phyloP scores from a whole-genome alignment of 2,113 vertebrate species.

The Pelecanoides urinatrix region DNA sequence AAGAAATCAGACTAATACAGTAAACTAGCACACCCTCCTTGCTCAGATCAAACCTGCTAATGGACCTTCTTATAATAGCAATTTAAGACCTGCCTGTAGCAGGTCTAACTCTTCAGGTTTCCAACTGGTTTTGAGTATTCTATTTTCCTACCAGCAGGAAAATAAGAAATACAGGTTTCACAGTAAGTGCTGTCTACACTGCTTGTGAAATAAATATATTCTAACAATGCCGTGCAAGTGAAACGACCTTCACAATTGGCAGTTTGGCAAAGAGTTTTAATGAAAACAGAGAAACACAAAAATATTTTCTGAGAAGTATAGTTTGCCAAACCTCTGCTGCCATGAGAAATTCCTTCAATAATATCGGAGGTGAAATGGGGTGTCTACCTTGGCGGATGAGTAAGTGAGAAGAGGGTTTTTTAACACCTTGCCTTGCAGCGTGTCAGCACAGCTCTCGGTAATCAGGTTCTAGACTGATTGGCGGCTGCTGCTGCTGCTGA shows the following conservation, averaged over 20 bases:
- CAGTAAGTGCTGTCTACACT: neutral
- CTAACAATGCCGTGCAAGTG: neutral
- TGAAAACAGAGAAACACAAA: neutral
- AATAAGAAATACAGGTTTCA: slow-evolving; percentile 10
- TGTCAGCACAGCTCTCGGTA: neutral
- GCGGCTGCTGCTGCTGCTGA: neutral
- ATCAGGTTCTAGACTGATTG: neutral
- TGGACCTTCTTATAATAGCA: neutral
- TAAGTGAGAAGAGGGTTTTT: neutral
- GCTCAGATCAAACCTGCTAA: slow-evolving; percentile 34
- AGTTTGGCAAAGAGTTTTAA: neutral
- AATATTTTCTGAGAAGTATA: neutral
- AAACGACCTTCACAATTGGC: neutral
- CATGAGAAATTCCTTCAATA: neutral
- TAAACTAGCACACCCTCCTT: slow-evolving; percentile 27
- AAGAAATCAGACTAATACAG: neutral
- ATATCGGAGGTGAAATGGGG: neutral
- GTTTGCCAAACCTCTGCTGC: neutral
- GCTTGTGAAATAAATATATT: neutral
- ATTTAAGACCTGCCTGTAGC: neutral
- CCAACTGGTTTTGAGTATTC: neutral
- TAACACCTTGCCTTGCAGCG: neutral
- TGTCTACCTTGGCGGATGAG: neutral
- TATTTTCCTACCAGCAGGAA: neutral
- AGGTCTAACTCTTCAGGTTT: slow-evolving; percentile 12